These are phyloP conservation scores for Pseudotriccus pelzelni DNA, from an alignment of 2,797 vertebrate species.

Conservation along the genomic window DNA sequence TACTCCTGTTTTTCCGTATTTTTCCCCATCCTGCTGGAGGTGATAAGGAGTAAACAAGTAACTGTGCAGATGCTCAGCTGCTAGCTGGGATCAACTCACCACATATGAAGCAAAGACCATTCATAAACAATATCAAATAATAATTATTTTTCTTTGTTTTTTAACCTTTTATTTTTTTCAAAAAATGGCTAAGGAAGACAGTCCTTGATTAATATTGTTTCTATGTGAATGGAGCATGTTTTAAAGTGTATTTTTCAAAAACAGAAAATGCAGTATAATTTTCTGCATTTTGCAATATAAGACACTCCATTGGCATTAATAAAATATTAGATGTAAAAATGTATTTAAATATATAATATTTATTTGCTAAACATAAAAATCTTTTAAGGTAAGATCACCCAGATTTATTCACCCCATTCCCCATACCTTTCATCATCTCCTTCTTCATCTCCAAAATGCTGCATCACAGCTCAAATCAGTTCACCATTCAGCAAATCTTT, in stretches of 20 bases:
- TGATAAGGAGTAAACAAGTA: not conserved
- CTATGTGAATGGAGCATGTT: not conserved
- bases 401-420: not conserved
- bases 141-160: no score
- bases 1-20: not conserved
- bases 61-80: not conserved
- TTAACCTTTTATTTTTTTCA: no score
- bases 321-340: not conserved
- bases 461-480: not conserved
- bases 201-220: not conserved
- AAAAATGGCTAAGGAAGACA: not conserved
- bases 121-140: not conserved
- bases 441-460: not conserved
- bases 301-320: not conserved
- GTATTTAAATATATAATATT: not conserved
- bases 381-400: not conserved
- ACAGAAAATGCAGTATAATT: not conserved
- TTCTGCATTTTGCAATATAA: not conserved
- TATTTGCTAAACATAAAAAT: not conserved
- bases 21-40: not conserved
- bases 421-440: not conserved
- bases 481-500: conserved; percentile 10
- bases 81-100: not conserved
- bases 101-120: not conserved
- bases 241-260: not conserved